A percentile compares a stretch with the other conserved stretches of the same genome.
phyloP scores from a whole-genome alignment of 2,797 vertebrate species.

The Falco novaeseelandiae region DNA sequence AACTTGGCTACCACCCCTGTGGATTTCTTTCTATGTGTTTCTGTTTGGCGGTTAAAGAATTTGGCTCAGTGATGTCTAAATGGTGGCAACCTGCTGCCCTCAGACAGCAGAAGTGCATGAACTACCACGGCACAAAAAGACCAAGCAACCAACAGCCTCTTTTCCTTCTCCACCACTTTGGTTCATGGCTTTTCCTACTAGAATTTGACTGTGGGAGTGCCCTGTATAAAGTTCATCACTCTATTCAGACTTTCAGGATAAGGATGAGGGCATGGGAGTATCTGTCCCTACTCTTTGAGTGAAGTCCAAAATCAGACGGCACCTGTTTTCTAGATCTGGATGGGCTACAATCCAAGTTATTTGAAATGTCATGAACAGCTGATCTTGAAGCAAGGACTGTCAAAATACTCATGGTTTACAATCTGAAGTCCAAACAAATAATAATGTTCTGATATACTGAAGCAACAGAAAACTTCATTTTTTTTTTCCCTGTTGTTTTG shows the following conservation, averaged over 20 bases:
- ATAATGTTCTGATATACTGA: neutral
- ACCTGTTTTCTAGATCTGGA: slow-evolving; percentile 36
- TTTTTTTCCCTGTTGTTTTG: neutral
- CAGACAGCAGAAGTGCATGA: neutral
- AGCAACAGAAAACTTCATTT: neutral
- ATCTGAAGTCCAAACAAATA: neutral
- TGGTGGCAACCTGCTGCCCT: neutral
- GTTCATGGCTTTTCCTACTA: neutral
- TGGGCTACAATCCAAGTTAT: slow-evolving; percentile 16
- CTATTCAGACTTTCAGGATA: neutral
- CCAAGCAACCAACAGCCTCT: neutral
- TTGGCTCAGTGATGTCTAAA: neutral
- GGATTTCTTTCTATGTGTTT: neutral
- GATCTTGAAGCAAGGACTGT: slow-evolving; percentile 24
- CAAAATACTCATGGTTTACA: slow-evolving; percentile 3
- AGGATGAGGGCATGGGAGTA: neutral
- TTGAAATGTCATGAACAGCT: slow-evolving; percentile 42
- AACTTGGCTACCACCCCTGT: neutral
- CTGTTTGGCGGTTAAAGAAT: neutral
- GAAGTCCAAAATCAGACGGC: neutral
- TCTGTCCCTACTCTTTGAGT: neutral
- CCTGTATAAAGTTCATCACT: neutral
- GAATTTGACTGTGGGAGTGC: neutral
- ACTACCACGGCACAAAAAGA: neutral
- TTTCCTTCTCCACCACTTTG: neutral